Conservation (phyloP, 1,140 invertebrate species). For the Nilaparvata lugens region DNA sequence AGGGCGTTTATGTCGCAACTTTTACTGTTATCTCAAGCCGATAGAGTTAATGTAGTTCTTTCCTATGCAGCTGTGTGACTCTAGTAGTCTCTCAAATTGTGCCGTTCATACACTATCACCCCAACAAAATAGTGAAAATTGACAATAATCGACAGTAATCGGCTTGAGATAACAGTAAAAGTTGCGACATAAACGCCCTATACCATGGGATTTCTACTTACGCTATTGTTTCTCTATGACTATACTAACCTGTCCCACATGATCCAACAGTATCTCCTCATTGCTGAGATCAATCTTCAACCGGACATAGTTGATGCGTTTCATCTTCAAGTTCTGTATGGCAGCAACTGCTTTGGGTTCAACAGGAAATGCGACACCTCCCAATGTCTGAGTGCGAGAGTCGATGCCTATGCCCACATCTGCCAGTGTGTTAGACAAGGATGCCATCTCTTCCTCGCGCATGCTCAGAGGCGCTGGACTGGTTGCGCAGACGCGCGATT, state of each 20-base stretch:
- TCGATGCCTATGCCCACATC: slow-evolving; percentile 67
- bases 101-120: too few relatives aligned
- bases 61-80: too few relatives aligned
- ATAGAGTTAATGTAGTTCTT: too few relatives aligned
- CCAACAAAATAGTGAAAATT: too few relatives aligned
- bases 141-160: too few relatives aligned
- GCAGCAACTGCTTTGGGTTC: slow-evolving; percentile 48
- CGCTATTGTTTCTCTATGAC: too few relatives aligned
- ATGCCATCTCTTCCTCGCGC: slow-evolving; percentile 79
- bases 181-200: too few relatives aligned
- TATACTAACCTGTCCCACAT: slow-evolving; percentile 14
- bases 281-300: slow-evolving; percentile 48
- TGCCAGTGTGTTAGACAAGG: slow-evolving; percentile 49
- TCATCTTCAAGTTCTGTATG: slow-evolving; percentile 44
- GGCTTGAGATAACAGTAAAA: too few relatives aligned
- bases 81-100: too few relatives aligned
- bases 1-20: too few relatives aligned
- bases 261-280: slow-evolving; percentile 23
- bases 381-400: slow-evolving; percentile 81
- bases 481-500: slow-evolving; percentile 61
- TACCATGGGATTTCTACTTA: too few relatives aligned
- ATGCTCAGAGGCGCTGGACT: slow-evolving; percentile 82
- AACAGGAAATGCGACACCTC: slow-evolving; percentile 89
- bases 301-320: slow-evolving; percentile 52
- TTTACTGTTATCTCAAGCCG: too few relatives aligned